Evolutionary conservation across 2,113 vertebrate species (phyloP).

Genomic region (Todiramphus chloris): DNA sequence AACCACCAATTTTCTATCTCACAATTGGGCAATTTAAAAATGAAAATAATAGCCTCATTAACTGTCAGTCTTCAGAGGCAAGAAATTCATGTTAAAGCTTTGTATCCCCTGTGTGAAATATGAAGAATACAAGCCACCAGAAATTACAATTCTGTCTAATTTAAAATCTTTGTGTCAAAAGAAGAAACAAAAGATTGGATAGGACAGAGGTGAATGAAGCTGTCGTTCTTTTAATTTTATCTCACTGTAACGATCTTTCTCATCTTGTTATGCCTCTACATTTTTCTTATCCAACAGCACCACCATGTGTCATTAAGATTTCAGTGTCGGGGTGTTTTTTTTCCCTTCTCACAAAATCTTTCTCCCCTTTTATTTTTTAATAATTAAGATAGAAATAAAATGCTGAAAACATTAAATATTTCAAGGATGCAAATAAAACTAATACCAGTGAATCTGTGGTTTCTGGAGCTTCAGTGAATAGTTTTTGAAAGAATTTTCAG

Average conservation of each 20-base stretch:
- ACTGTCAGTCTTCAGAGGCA: conserved; percentile 21
- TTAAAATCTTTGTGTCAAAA: conserved; percentile 72
- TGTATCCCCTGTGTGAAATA: conserved; percentile 30
- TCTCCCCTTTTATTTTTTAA: neutral
- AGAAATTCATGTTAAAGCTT: conserved; percentile 62
- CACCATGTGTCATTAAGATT: conserved; percentile 77
- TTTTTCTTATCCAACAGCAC: conserved; percentile 80
- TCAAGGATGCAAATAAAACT: neutral
- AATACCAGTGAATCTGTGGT: neutral
- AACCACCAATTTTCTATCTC: conserved; percentile 24
- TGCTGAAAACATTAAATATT: neutral
- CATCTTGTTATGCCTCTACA: neutral
- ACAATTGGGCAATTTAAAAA: conserved; percentile 44
- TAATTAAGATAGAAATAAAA: neutral
- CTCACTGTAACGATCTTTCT: conserved; percentile 74
- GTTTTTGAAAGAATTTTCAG: neutral
- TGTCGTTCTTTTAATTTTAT: conserved; percentile 84
- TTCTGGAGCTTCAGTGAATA: neutral
- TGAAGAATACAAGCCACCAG: conserved; percentile 35
- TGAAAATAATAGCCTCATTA: conserved; percentile 69
- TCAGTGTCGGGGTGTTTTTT: neutral
- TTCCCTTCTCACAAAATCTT: neutral
- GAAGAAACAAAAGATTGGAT: conserved; percentile 73
- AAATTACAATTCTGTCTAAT: conserved; percentile 57
- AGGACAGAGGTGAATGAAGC: conserved; percentile 83